Base-by-base conservation (phyloP, 2,797 vertebrate genomes). In the Betta splendens region DNA sequence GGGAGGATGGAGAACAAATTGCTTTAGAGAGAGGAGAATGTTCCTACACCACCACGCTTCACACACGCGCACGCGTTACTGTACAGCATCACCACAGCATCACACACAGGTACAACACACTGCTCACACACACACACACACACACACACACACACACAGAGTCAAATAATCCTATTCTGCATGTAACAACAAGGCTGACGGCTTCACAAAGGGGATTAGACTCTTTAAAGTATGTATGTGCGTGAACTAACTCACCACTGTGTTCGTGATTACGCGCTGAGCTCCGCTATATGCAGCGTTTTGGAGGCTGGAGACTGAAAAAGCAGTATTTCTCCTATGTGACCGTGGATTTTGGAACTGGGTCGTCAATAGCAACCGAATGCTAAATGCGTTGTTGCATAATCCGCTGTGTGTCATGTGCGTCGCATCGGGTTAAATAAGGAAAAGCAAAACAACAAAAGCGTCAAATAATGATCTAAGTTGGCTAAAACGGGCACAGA, bases 1-100 rank as follows among this genome's bases (percentile, higher is more conserved):
- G 50, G 50, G 67, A 83, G 79, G 87, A 85, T 64, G 49, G 72
- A 80, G 72, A 85, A 86, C 86, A 91, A 89, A 92, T 91, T 85
- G 84, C 80, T 79, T 84, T 51, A 48, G 81, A 84, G 70, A 69
- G 67, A 79, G 73, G 85, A 65, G 61, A 82, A 75, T 62, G 70
- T 78, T 85, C 76, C 77, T 36, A 46, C 45, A 64, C 46, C 60
- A 59, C 38, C 20, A 25, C 42, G 40, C 18, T 33, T 29, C 15
- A 37, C 21, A 47, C 35, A 51, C 17, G 15, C 40, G 38, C 35
- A 42, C 39, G 45, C 39, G 35, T 21, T 25, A 40, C 18, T 25
- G 39, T 35, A 56, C 62, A 61, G 42, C 16, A n/a, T 47, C 20
- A 25, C 1, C 13, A 33, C 31, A 13, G 31, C 20, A 31, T 17